Base-by-base conservation (phyloP, 1,140 invertebrate species). In the Pararge aegeria region DNA sequence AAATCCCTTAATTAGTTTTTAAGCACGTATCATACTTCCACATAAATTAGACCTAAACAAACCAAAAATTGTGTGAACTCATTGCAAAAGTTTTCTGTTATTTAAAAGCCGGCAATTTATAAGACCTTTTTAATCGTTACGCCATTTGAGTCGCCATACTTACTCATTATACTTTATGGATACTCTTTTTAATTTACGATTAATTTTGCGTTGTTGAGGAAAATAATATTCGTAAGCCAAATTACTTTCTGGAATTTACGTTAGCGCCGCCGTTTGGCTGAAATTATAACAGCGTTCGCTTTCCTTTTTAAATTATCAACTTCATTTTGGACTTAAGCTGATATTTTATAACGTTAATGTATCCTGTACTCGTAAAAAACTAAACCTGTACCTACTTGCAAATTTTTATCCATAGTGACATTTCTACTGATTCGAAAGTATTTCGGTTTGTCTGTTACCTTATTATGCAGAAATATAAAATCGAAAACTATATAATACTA, bases 231-330 rank as follows among this genome's bases (percentile, higher is more conserved):
- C 66, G 55, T 74, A 61, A 66, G 66, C 61, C 61, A 68, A 77
- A 77, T 77, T 74, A 68, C 72, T 63, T 70, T 70, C 64, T 66
- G 63, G 67, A 12, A 77, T 74, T 69, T 70, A 65, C 63, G 64
- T 63, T 66, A 70, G 65, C 69, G 63, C 63, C 15, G 46, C 6
- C 42, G 6, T 19, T 46, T 46, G 42, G 19, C 37, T 29, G 59
- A 18, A 55, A 61, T 57, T 49, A 49, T 48, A 57, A 50, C 30
- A n/a, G 21, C 20, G 40, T 12, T 55, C 27, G 40, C 13, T 54
- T 52, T 37, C 27, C 40, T 42, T 54, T n/a, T 38, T 13, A 54
- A 37, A 42, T 54, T 12, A 54, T 20, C 5, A 27, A 40, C 21
- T 40, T 20, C 20, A 19, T 46, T 44, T 59, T 24, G 4, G 18